Percentiles rank a stretch among this genome's conserved stretches.
phyloP scores from a whole-genome alignment of 2,888 invertebrate genomes.

The Acanthoscelides obtectus region DNA sequence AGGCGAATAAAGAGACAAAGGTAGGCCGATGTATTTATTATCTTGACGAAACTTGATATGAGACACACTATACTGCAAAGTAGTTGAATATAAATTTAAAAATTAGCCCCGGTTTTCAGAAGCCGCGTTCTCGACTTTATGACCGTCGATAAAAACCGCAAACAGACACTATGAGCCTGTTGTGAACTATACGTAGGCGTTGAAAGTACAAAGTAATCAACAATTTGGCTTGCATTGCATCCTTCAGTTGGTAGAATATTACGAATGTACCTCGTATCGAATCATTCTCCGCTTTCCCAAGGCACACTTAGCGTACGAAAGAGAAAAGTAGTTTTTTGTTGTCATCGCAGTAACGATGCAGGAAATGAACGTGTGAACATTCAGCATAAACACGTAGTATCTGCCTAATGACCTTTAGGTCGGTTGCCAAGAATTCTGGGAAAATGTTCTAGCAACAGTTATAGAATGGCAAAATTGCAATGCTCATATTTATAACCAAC shows the following conservation, averaged over 20 bases:
- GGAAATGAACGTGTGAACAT: background rate
- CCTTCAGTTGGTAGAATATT: background rate
- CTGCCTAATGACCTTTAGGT: background rate
- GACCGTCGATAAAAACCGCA: no score
- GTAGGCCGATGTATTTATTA: no score
- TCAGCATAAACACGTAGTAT: background rate
- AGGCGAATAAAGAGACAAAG: no score
- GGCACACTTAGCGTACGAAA: background rate
- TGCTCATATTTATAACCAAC: background rate
- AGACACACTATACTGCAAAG: no score
- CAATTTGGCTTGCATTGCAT: no score
- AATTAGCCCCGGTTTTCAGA: no score
- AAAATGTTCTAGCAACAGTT: background rate
- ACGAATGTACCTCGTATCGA: background rate
- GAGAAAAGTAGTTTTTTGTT: background rate
- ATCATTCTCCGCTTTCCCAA: background rate
- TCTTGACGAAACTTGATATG: no score
- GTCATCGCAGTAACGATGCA: background rate
- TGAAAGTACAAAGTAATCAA: no score
- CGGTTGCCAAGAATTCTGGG: background rate
- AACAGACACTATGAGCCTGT: no score
- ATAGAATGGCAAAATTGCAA: background rate
- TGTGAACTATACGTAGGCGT: no score
- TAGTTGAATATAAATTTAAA: no score
- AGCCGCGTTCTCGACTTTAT: no score